Conservation (phyloP, 2,888 invertebrate species). For the Strigamia transsilvanica region DNA sequence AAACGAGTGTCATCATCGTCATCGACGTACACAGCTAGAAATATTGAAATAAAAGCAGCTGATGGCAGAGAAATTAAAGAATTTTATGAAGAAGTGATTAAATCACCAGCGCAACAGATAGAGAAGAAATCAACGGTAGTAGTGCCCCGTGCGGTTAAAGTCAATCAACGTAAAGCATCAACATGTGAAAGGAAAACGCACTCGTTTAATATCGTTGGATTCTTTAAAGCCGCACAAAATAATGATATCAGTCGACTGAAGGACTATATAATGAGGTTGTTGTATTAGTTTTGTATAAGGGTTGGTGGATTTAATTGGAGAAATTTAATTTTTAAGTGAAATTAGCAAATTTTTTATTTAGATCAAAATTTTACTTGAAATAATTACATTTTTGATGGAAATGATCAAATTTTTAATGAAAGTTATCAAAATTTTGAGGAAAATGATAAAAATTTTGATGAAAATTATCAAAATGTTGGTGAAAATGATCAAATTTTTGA, state of each 20-base stretch:
- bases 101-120: background rate
- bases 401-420: too few relatives aligned
- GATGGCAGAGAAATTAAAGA: conserved; percentile 5
- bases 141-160: background rate
- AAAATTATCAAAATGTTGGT: too few relatives aligned
- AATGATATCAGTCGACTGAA: conserved; percentile 3
- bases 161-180: background rate
- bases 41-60: background rate
- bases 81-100: conserved; percentile 32
- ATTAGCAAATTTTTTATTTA: too few relatives aligned
- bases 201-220: background rate
- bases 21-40: background rate
- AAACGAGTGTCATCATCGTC: background rate
- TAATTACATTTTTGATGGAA: background rate
- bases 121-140: background rate
- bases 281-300: background rate
- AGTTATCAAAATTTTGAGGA: too few relatives aligned
- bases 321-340: too few relatives aligned
- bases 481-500: background rate
- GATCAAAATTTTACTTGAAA: background rate
- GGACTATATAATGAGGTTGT: background rate
- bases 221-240: conserved; percentile 40
- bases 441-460: too few relatives aligned
- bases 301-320: too few relatives aligned
- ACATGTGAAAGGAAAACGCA: background rate